Conservation (phyloP, 2,797 vertebrate species). For the Huso huso region DNA sequence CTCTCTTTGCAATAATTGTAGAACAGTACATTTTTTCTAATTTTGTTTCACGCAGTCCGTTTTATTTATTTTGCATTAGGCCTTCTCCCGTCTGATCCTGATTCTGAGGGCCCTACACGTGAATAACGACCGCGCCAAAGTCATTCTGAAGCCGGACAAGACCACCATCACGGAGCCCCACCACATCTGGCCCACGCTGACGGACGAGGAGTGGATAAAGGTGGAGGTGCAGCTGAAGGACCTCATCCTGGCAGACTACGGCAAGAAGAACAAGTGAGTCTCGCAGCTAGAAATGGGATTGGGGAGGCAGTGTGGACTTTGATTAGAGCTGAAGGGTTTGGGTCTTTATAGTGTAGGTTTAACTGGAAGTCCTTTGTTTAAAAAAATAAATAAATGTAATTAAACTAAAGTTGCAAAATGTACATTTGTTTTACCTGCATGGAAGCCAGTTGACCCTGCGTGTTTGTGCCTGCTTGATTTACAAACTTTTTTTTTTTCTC, state of each 20-base stretch:
- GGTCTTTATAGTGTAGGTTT: background rate
- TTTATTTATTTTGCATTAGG: conserved; percentile 49
- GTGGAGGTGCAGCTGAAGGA: conserved; percentile 98
- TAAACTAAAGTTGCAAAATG: too few relatives aligned
- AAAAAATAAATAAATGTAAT: too few relatives aligned
- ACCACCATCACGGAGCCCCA: conserved; percentile 96
- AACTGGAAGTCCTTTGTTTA: too few relatives aligned
- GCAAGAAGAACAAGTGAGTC: conserved; percentile 98
- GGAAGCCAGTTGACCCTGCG: too few relatives aligned
- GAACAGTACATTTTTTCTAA: background rate
- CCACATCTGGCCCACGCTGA: conserved; percentile 98
- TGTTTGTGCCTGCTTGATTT: background rate
- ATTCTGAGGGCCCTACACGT: conserved; percentile 93
- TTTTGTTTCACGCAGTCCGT: conserved; percentile 9
- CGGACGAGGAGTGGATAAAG: conserved; percentile 98
- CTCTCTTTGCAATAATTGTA: too few relatives aligned
- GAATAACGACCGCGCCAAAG: conserved; percentile 95
- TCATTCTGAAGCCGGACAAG: conserved; percentile 97
- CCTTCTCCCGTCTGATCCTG: conserved; percentile 95
- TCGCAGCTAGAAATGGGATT: background rate
- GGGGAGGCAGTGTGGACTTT: background rate
- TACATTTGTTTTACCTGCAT: too few relatives aligned
- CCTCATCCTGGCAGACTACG: conserved; percentile 94
- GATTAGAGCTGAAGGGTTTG: background rate
- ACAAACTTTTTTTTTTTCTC: background rate